A percentile compares a stretch with the other conserved stretches of the same genome.
phyloP scores from a whole-genome alignment of 2,113 vertebrate species.

The Gallinago paraguaiae region DNA sequence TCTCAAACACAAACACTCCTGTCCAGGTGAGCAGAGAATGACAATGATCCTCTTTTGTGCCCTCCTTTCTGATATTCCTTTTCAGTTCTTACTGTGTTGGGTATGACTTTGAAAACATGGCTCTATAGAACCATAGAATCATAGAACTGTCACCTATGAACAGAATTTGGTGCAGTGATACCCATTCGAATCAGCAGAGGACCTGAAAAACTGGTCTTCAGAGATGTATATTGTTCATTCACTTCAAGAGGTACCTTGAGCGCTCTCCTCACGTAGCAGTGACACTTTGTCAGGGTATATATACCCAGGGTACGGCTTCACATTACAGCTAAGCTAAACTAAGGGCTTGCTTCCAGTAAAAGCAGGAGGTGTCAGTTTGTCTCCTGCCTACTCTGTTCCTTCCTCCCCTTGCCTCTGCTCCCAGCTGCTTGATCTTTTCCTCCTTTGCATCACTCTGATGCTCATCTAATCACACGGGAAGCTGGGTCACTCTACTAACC shows the following conservation, averaged over 20 bases:
- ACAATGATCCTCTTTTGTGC: background rate
- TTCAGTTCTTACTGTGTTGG: background rate
- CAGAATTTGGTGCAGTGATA: background rate
- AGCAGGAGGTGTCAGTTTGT: background rate
- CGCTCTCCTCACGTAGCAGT: background rate
- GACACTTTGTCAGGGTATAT: background rate
- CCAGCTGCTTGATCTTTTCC: slow-evolving; percentile 14
- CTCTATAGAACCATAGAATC: background rate
- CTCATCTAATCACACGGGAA: background rate
- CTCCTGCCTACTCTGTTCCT: background rate
- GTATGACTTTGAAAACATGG: background rate
- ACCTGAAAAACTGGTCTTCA: background rate
- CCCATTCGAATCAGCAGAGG: background rate
- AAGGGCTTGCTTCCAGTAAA: background rate
- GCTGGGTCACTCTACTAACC: background rate
- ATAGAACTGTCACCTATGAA: background rate
- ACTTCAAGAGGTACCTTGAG: background rate
- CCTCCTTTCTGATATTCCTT: background rate
- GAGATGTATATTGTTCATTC: background rate
- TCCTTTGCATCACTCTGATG: background rate
- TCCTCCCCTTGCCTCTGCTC: background rate
- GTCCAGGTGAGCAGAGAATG: background rate
- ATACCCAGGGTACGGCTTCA: background rate
- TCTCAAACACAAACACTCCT: background rate
- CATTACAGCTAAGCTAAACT: background rate